These are phyloP conservation scores for Caenorhabditis brenneri DNA, from an alignment of 1,140 invertebrate species.

Conservation along the genomic window DNA sequence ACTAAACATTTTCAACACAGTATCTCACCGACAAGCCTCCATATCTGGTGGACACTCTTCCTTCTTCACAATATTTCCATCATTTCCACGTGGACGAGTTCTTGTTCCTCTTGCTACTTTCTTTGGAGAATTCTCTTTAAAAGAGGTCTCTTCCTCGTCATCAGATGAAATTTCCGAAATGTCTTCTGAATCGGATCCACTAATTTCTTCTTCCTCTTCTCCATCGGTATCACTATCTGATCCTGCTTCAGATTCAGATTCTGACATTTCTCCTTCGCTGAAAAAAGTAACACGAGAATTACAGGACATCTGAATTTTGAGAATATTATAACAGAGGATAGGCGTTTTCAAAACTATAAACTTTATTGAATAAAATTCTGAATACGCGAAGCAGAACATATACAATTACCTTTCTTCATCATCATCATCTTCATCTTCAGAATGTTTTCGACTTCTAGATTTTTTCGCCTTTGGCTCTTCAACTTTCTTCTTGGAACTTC, in stretches of 20 bases:
- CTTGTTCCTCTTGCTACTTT: slow-evolving; percentile 21
- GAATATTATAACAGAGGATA: slow-evolving; percentile 3
- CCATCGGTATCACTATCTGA: neutral
- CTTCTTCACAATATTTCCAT: neutral
- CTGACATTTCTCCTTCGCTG: slow-evolving; percentile 3
- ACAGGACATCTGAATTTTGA: neutral
- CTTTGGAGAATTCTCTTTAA: neutral
- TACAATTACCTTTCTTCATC: slow-evolving; percentile 22
- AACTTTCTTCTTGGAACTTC: neutral
- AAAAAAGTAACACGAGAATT: neutral
- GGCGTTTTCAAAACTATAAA: neutral
- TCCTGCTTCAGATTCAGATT: neutral
- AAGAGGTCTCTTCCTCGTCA: neutral
- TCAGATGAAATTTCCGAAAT: slow-evolving; percentile 21
- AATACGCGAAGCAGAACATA: slow-evolving; percentile 13
- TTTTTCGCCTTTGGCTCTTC: neutral
- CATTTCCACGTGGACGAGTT: slow-evolving; percentile 25
- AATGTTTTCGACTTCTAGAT: neutral
- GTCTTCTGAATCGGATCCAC: slow-evolving; percentile 19
- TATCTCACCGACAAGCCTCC: slow-evolving; percentile 5
- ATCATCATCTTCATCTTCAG: slow-evolving; percentile 34
- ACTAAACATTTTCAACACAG: too few species aligned
- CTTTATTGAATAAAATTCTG: neutral
- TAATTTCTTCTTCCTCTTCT: neutral
- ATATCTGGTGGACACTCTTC: slow-evolving; percentile 13